These are phyloP conservation scores for Acyrthosiphon pisum DNA, from an alignment of 1,140 invertebrate species.

Conservation along the genomic window DNA sequence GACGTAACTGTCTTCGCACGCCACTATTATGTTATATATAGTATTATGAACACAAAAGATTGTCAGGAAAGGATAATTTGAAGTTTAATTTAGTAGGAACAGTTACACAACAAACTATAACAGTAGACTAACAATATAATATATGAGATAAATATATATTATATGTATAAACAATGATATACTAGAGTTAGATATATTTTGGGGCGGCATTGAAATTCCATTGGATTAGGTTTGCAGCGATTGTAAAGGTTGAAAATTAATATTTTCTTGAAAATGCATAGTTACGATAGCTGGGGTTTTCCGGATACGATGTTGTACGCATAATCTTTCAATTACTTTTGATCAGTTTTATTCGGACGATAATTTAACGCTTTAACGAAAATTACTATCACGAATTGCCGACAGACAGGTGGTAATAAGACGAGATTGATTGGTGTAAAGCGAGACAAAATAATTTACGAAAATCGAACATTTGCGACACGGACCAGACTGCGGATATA, in stretches of 20 bases:
- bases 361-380: slow-evolving; percentile 1
- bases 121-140: background rate
- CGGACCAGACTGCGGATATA: background rate
- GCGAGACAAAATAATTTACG: background rate
- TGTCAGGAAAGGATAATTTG: background rate
- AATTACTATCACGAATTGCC: background rate
- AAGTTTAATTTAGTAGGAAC: background rate
- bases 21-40: background rate
- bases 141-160: background rate
- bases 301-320: background rate
- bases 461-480: slow-evolving; percentile 18
- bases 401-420: background rate
- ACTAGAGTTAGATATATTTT: background rate
- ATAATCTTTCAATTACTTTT: background rate
- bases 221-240: background rate
- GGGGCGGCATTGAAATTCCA: background rate
- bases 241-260: background rate
- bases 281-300: background rate
- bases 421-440: slow-evolving; percentile 2
- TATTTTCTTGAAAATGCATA: background rate
- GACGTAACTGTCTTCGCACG: background rate
- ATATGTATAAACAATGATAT: background rate
- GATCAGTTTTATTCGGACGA: background rate
- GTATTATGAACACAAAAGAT: background rate
- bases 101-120: background rate